A percentile compares a stretch with the other conserved stretches of the same genome.
These are phyloP conservation scores for Ernsta delagoae DNA, from an alignment of 2,888 invertebrate species.

Conservation along the genomic window DNA sequence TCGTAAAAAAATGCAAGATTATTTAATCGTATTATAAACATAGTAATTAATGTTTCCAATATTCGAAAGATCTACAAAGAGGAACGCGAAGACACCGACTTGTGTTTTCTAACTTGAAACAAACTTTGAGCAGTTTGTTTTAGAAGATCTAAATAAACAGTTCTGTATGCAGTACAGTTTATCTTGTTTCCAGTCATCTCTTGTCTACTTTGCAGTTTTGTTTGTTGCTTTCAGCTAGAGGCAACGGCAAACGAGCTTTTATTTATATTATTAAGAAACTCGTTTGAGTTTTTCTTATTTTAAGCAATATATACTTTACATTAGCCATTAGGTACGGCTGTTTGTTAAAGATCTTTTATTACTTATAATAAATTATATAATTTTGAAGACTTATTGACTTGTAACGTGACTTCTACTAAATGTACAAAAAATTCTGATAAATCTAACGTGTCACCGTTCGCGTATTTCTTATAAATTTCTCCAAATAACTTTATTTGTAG, in stretches of 20 bases:
- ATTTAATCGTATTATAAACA: too few relatives aligned
- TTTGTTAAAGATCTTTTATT: too few relatives aligned
- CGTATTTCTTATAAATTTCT: too few relatives aligned
- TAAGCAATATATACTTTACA: background rate
- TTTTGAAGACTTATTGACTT: too few relatives aligned
- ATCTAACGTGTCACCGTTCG: too few relatives aligned
- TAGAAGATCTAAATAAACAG: background rate
- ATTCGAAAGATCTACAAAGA: too few relatives aligned
- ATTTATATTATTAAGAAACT: background rate
- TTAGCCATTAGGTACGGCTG: background rate
- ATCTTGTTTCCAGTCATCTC: constrained; percentile 2
- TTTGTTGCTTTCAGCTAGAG: background rate
- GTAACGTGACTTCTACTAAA: too few relatives aligned
- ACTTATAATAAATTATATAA: too few relatives aligned
- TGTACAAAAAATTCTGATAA: too few relatives aligned
- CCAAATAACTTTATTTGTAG: too few relatives aligned
- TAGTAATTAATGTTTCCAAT: too few relatives aligned
- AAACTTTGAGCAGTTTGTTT: constrained; percentile 1
- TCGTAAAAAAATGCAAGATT: too few relatives aligned
- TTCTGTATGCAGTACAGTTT: background rate
- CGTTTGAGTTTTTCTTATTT: background rate
- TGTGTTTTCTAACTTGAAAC: constrained; percentile 1
- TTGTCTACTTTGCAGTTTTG: background rate
- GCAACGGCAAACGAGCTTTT: background rate
- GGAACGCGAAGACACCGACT: background rate